Base-by-base conservation (phyloP, 2,797 vertebrate species). In the Novumbra hubbsi region DNA sequence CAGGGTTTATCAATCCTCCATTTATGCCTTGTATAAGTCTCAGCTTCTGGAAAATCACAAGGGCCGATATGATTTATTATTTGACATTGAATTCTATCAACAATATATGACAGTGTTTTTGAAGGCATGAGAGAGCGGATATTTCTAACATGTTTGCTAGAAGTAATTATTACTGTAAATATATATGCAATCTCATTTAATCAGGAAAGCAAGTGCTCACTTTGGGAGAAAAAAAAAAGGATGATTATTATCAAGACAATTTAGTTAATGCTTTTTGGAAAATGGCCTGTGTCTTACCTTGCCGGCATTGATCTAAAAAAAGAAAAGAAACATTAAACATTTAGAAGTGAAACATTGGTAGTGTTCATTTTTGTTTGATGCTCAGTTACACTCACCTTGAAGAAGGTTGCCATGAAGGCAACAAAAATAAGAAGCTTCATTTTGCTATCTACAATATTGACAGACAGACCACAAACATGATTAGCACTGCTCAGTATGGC, bases 371-470 rank as follows among this genome's bases (percentile, higher is more conserved):
- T 11, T 50, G 19, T 72, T 4, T 14, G 52, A 60, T n/a, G 28
- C 5, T 49, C 55, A 16, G 8, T 24, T 48, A 16, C 66, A 89
- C 92, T 91, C 72, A 93, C 91, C 75, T 73, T 76, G 67, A 73
- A 79, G 74, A 88, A 2, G 16, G 79, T 75, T 69, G 76, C 77
- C 12, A 86, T 38, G 65, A 91, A 76, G 38, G 76, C 77, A 21
- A 76, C 12, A 1, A 88, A 50, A 15, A 87, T 72, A 52, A 86
- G 74, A 73, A 89, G 17, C 82, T 88, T 93, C 91, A 92, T 93
- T 78, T 74, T 89, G 64, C 28, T 28, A 16, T 66, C 71, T 79
- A 6, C 66, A 74, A 76, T 65, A 62, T 34, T 64, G 17, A 41
- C 32, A 30, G 24, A 71, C 5, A n/a, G 3, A 38, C 15, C 32